These are phyloP conservation scores for Ictidomys tridecemlineatus DNA, from an alignment of 2,113 vertebrate species.

Conservation along the genomic window DNA sequence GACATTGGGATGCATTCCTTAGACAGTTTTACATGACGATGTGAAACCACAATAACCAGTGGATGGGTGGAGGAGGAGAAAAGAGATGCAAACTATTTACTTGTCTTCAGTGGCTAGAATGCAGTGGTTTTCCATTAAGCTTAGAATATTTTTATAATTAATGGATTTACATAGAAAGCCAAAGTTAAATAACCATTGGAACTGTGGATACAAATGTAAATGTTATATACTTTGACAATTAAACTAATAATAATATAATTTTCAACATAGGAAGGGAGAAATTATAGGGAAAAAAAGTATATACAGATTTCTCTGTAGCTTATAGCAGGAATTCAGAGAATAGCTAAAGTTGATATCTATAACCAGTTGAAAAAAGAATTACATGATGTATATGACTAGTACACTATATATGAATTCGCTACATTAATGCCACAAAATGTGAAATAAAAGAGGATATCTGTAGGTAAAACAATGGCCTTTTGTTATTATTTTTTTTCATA, in stretches of 20 bases:
- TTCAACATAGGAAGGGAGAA: slow-evolving; percentile 20
- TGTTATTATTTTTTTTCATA: background rate
- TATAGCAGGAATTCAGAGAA: background rate
- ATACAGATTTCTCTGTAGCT: background rate
- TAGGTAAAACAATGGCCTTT: background rate
- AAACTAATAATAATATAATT: background rate
- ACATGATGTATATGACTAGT: no score
- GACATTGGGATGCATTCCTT: background rate
- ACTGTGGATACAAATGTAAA: slow-evolving; percentile 31
- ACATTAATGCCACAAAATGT: no score
- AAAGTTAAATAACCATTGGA: background rate
- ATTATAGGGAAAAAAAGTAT: background rate
- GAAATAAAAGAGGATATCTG: background rate
- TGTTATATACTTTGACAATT: background rate
- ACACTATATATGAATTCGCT: no score
- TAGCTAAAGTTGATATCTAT: background rate
- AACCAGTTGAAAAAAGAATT: no score
- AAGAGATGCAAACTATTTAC: background rate
- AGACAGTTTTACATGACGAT: background rate
- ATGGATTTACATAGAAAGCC: slow-evolving; percentile 31
- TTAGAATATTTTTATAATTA: slow-evolving; percentile 8
- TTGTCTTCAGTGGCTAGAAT: background rate
- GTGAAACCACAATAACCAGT: background rate
- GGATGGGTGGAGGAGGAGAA: background rate
- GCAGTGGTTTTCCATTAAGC: slow-evolving; percentile 17